Evolutionary conservation across 92 coral and sea anemone genomes (phyloP), one percentile per base, ranked within the genome.

Genomic region (Hydrozoanthus gracilis): DNA sequence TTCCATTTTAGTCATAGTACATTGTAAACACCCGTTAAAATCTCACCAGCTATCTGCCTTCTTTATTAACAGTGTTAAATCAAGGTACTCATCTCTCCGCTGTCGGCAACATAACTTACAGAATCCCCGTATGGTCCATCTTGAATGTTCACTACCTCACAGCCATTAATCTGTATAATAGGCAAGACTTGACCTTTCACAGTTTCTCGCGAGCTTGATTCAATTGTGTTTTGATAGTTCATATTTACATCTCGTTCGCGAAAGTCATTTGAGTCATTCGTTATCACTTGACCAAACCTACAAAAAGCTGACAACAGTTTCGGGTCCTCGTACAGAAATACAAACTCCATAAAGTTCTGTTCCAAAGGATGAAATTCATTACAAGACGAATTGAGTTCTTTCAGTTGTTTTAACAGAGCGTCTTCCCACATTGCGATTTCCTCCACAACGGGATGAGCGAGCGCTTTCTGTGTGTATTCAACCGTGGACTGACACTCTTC

Each of bases 351-450:
- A 46, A 79, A 79, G 20, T 72, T 79, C 16, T 79, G 84, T 65
- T 79, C 84, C 27, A 61, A 71, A 18, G 84, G 84, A 2, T 79
- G 84, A 48, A 62, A 79, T 3, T 79, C 73, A 4, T 61, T 79
- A 51, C 84, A 79, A 16, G 84, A 61, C 7, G 84, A 79, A 9
- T 79, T 79, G 3, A 79, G 54, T 47, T 79, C 73, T 65, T 61
- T 44, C 14, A 79, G 72, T 49, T 79, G 84, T 79, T 79, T 79
- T 11, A 61, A 64, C 27, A 79, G 50, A 51, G 84, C 84, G 14
- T 79, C 66, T 44, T 79, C 84, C 84, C 84, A 79, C 58, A 79
- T 15, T 12, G 84, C 84, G 7, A 79, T 79, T 79, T 79, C 84
- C 15, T 79, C 84, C 3, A 62, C 73, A 5, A 79, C 60, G n/a